Base-by-base conservation (phyloP, 1,140 invertebrate genomes). In the Archivesica marissinica region DNA sequence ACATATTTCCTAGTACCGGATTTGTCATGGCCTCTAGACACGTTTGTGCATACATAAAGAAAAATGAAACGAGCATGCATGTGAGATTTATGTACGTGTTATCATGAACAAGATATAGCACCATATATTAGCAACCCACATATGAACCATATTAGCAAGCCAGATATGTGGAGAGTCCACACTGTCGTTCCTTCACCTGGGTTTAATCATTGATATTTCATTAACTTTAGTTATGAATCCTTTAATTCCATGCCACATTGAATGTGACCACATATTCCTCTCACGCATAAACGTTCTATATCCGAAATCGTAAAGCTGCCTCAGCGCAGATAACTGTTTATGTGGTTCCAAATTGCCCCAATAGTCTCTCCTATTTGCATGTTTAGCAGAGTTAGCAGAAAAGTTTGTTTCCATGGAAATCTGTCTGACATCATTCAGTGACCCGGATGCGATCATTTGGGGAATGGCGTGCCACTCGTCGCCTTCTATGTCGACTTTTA, bases 401-500 rank as follows among this genome's bases (percentile, higher is more conserved):
- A 72, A 72, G 41, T 77, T 47, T 13, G 52, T 54, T 77, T 77
- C 74, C 33, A 77, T 56, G 20, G 47, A 56, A 23, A 77, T 77
- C 33, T 77, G 74, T 35, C 59, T 77, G 47, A 86, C 77, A 17
- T 72, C 35, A 0, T 59, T 44, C 2, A 86, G 30, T 7, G 44
- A 39, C 3, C 84, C 84, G 13, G 76, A 47, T 7, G 20, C 25
- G 15, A 86, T 25, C 84, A 86, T 86, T 30, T 86, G 23, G 1
- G 50, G 50, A 54, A 86, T 35, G 25, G 66, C 38, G n/a, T 54
- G n/a, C 84, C 84, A 86, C 38, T 86, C 84, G 17, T 44, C 39
- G 6, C 54, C 77, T 74, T 86, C 84, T 20, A 75, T 80, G 77
- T 86, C 84, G 23, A 86, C 75, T 30, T 86, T 86, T 25, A 86